phyloP scores from a whole-genome alignment of 2,797 vertebrate genomes.

The Pempheris klunzingeri region DNA sequence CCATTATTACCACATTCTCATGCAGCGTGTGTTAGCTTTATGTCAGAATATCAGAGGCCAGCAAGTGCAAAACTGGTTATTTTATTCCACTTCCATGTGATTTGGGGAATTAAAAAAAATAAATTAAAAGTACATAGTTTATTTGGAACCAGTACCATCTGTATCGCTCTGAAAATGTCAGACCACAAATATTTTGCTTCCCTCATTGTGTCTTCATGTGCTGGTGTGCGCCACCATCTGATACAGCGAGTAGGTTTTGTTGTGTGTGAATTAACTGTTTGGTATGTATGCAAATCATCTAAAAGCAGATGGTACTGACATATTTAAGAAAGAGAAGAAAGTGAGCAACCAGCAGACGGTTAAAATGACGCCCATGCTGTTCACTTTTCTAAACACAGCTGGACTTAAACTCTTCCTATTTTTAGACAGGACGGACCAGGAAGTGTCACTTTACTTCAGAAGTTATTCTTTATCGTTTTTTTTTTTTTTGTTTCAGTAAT shows the following conservation, averaged over 20 bases:
- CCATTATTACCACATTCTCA: no score
- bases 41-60: not conserved
- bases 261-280: not conserved
- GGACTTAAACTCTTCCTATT: not conserved
- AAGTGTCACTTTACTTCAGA: not conserved
- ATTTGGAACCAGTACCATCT: not conserved
- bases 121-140: conserved; percentile 5
- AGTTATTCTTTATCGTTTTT: not conserved
- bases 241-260: not conserved
- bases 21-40: no score
- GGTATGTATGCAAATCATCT: not conserved
- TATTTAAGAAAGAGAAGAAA: not conserved
- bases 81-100: not conserved
- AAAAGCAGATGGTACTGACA: not conserved
- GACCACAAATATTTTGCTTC: not conserved
- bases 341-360: not conserved
- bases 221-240: not conserved
- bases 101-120: not conserved
- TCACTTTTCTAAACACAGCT: not conserved
- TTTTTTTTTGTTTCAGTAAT: no score
- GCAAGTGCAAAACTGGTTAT: no score
- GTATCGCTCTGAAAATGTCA: not conserved
- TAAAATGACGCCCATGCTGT: not conserved
- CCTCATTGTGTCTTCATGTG: not conserved
- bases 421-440: not conserved